Percentiles rank a stretch among this genome's conserved stretches.
These are phyloP conservation scores for Nyleta sp. DNA, from an alignment of 2,888 invertebrate genomes.

Conservation along the genomic window DNA sequence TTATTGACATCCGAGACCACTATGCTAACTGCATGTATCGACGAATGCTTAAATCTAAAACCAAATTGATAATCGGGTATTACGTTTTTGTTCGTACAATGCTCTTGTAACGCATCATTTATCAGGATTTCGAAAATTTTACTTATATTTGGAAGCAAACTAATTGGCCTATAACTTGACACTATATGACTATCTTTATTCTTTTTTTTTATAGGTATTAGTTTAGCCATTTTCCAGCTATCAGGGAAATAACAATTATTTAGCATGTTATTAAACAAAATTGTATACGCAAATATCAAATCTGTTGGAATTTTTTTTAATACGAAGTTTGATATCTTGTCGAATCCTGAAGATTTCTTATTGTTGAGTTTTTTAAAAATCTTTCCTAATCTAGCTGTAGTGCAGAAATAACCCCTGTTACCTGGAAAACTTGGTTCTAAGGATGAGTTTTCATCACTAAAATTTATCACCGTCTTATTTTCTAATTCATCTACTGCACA, in stretches of 20 bases:
- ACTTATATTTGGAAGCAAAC: slow-evolving; percentile 51
- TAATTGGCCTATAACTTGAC: slow-evolving; percentile 62
- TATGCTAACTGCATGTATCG: background rate
- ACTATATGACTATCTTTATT: slow-evolving; percentile 8
- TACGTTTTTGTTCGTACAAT: slow-evolving; percentile 5
- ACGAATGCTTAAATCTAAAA: background rate
- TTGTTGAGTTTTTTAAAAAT: slow-evolving; percentile 26
- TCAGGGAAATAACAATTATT: slow-evolving; percentile 55
- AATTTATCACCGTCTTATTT: background rate
- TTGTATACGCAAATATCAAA: background rate
- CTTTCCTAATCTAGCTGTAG: background rate
- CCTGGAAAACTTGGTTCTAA: background rate
- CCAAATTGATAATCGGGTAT: slow-evolving; percentile 10
- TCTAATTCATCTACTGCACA: background rate
- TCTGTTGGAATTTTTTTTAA: slow-evolving; percentile 35
- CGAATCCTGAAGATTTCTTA: slow-evolving; percentile 45
- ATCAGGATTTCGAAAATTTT: slow-evolving; percentile 35
- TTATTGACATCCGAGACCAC: background rate
- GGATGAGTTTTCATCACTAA: background rate
- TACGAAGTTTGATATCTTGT: slow-evolving; percentile 39
- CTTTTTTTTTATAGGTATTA: slow-evolving; percentile 47
- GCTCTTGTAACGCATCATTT: background rate
- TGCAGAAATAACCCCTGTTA: slow-evolving; percentile 16
- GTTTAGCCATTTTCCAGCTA: slow-evolving; percentile 57
- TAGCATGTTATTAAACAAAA: slow-evolving; percentile 55